phyloP scores from a whole-genome alignment of 2,113 vertebrate genomes.

The Phyllostomus discolor region DNA sequence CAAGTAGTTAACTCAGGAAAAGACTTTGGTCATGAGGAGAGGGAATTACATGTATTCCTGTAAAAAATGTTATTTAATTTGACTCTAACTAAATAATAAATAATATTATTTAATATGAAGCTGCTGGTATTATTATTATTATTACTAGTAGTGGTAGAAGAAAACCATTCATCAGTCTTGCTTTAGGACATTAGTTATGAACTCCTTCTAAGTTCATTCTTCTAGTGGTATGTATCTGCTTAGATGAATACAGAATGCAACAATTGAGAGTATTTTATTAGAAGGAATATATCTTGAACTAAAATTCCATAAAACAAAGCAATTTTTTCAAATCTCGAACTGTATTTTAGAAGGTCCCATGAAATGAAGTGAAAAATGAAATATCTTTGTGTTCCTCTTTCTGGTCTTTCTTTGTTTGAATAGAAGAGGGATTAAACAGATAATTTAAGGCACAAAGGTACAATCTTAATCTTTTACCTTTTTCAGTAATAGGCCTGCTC shows the following conservation, averaged over 20 bases:
- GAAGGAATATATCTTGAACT: neutral
- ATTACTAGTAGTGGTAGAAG: neutral
- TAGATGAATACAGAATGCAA: neutral
- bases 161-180: neutral
- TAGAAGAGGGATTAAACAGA: neutral
- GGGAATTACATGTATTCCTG: neutral
- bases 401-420: neutral
- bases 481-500: neutral
- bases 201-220: neutral
- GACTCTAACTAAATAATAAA: neutral
- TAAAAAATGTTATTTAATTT: neutral
- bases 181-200: neutral
- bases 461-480: neutral
- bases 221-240: neutral
- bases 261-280: neutral
- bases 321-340: neutral
- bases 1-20: neutral
- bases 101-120: neutral
- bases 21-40: neutral
- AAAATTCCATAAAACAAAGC: conserved; percentile 18
- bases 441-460: neutral
- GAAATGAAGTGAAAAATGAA: neutral
- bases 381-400: neutral
- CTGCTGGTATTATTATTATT: neutral
- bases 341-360: neutral